Percentiles rank a stretch among this genome's conserved stretches.
Conservation (phyloP, 2,888 invertebrate species). For the Morpho deidamia region DNA sequence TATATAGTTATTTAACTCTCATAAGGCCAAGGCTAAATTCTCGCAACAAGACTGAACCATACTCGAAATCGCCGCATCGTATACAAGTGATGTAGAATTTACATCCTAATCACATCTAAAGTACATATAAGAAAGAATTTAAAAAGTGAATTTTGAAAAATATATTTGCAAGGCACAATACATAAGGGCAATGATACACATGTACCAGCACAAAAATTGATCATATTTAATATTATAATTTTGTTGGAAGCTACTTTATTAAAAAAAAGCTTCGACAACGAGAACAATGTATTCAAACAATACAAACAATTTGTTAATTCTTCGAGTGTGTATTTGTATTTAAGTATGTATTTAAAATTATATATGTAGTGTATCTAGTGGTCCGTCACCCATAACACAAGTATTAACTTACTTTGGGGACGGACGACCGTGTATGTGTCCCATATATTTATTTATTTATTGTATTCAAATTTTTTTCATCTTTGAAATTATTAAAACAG, state of each 20-base stretch:
- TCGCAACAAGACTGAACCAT: conserved; percentile 73
- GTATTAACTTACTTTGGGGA: too few species aligned
- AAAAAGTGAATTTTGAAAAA: conserved; percentile 21
- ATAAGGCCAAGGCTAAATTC: conserved; percentile 79
- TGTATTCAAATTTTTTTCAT: background rate
- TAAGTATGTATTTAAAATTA: too few species aligned
- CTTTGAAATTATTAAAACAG: background rate
- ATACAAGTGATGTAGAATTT: conserved; percentile 30
- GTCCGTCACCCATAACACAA: too few species aligned
- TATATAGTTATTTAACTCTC: conserved; percentile 74
- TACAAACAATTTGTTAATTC: too few species aligned
- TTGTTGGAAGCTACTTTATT: background rate
- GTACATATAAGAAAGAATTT: conserved; percentile 21
- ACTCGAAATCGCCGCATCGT: conserved; percentile 61
- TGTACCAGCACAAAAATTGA: background rate
- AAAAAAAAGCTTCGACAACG: too few species aligned
- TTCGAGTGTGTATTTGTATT: too few species aligned
- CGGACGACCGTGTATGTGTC: too few species aligned
- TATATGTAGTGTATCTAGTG: too few species aligned
- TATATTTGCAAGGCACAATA: conserved; percentile 66
- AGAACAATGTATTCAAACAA: too few species aligned
- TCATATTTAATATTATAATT: too few species aligned
- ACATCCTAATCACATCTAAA: background rate
- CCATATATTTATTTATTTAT: too few species aligned
- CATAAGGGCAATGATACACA: conserved; percentile 19